Base-by-base conservation (phyloP, 2,888 invertebrate genomes). In the Caenorhabditis sp. region DNA sequence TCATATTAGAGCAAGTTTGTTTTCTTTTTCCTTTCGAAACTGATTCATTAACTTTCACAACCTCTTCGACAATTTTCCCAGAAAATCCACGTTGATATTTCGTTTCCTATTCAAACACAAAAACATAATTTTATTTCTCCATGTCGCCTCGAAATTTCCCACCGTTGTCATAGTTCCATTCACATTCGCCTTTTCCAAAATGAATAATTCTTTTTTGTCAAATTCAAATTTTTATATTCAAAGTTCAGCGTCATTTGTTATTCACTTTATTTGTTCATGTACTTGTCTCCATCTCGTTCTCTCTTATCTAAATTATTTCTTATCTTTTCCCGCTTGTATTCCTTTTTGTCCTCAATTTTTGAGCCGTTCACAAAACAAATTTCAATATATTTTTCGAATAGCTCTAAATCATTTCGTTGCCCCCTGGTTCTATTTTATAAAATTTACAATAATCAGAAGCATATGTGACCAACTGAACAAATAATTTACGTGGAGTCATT, bases 401-500 rank as follows among this genome's bases (percentile, higher is more conserved):
- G 23, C 53, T 8, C 53, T 21, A 23, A 53, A 21, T 31, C 31
- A 31, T 31, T 31, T 31, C 10, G 10, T 31, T 31, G 10, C 31
- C 31, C 31, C 31, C 31, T 7, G 31, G 4, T 31, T 31, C 31
- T 31, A 10, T 31, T 31, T 31, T 43, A 43, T 10, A 43, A 43
- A n/a, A 27, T 21, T 27, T 36, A 57, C n/a, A 27, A 36, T 31
- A 10, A 31, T 57, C 23, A 57, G 23, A 57, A 27, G 20, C 36
- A 36, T 57, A 57, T 57, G 58, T 20, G 23, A 31, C n/a, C 36
- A 31, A 23, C 58, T 57, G 58, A 57, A 31, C 27, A 57, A 27
- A 57, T 57, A 57, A n/a, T 20, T 57, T 10, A 57, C 36, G 58
- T 31, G 36, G 27, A 57, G n/a, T n/a, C 23, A 21, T n/a, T 56